Base-by-base conservation (phyloP, 2,888 invertebrate genomes). In the Xanthostigma xanthostigma region DNA sequence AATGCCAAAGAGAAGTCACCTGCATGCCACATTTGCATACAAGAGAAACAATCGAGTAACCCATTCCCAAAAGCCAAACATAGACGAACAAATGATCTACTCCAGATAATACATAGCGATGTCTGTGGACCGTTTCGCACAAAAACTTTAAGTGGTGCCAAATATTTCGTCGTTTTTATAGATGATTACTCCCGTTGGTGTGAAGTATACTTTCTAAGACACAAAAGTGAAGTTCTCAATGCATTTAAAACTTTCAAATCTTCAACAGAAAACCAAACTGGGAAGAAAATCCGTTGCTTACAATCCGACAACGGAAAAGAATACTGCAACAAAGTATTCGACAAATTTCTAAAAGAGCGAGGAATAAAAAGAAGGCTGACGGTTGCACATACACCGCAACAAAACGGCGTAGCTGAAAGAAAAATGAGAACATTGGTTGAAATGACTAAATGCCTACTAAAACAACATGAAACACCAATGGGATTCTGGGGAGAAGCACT, bases 331-430 rank as follows among this genome's bases (percentile, higher is more conserved):
- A 34, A 38, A 11, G 52, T 50, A 47, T 53, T 52, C 51, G 53
- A 49, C 2, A 37, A 46, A 8, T 58, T 43, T 51, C 44, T 56
- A 12, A 43, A 36, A 49, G 46, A 11, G 51, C 48, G 53, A 34
- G 63, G 61, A 4, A 64, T 63, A 11, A 37, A 35, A 2, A 59
- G 60, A 46, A 54, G 59, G 48, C 49, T 43, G 2, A 56, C 56
- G 1, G 53, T 54, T 2, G 55, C 62, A 0, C 58, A 61, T 41
- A 59, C 57, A 3, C 60, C 61, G 0, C 54, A 63, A 46, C 59
- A 60, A 35, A 64, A 63, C 54, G 62, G 61, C 1, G n/a, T 57
- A 9, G 56, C 62, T 2, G 64, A 64, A 49, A 39, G 61, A 1
- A 52, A 56, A 41, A 58, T 57, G 33, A 42, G 54, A 3, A 62